Evolutionary conservation across 1,140 invertebrate genomes (phyloP), one percentile per base, ranked within the genome.

Genomic region (Calliopsis andreniformis): DNA sequence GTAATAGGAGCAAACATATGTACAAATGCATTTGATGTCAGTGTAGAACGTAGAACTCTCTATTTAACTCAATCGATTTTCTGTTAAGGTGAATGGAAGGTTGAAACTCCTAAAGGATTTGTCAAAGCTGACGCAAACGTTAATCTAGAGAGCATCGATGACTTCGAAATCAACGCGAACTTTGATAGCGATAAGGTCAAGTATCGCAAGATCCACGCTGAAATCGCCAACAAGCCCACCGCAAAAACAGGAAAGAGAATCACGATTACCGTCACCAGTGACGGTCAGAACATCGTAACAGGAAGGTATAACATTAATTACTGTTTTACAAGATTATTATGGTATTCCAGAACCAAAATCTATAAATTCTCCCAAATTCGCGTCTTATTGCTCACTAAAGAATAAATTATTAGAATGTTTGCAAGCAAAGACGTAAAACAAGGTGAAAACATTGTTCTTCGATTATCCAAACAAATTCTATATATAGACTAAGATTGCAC

Each of bases 131-230:
- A 92, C 45, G 78, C 91, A 3, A 94, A 95, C 66, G 92, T 92
- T 0, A 93, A 94, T 25, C 86, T 95, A 0, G 91, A 92, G 10
- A 93, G 91, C 51, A 89, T 95, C n/a, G 95, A 97, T 53, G 93
- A 96, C 72, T 94, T 96, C 58, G 88, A 92, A 43, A 86, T 96
- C 20, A 94, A 94, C 72, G 82, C 93, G 1, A 92, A 94, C 61
- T 92, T 94, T n/a, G 94, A 96, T 85, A 95, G 94, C 7, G 93
- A 94, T 12, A 94, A 93, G 73, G 85, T 96, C 1, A 94, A 95
- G 18, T 81, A 94, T 1, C 93, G 96, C 55, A 95, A 96, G 75
- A 93, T 95, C 78, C 91, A 93, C 18, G 89, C 95, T 0, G 94
- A 95, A 53, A 93, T 95, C 28, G 89, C 92, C 0, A 95, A 94